Base-by-base conservation (phyloP, 1,140 invertebrate genomes). In the Ceratoteleas bidentatus region DNA sequence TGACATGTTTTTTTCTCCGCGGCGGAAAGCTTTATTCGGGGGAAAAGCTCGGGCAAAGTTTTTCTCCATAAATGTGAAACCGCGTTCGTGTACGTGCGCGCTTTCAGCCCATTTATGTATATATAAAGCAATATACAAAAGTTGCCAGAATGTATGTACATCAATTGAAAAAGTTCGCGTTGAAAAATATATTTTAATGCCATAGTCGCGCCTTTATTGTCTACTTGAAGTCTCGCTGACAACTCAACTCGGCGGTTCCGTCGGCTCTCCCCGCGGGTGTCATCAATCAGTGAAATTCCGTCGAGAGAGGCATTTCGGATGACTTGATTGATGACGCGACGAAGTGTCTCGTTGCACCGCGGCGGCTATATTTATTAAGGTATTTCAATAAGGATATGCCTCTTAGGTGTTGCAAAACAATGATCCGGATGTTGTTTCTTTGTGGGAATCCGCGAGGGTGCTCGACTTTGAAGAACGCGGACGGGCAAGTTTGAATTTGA, bases 121-220 rank as follows among this genome's bases (percentile, higher is more conserved):
- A 36, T 70, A 58, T 65, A 78, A 77, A 78, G 75, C 60, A 70
- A 70, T 78, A 65, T 70, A 78, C 75, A 78, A 70, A 70, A 78
- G 75, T 78, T 70, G 66, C 53, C 53, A 66, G 66, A 78, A 78
- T 78, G 75, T 65, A 70, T 78, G 65, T 70, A 64, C 65, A 70
- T 78, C 50, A 78, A 70, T 77, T 69, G 65, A 69, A 77, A 77
- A 77, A 77, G 53, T 72, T 78, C 1, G 16, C 50, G 43, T 54
- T 64, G 52, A 64, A 70, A 69, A 70, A 62, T 70, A 77, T 70
- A 69, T 70, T 77, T 70, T 77, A 77, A 77, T 77, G 65, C 50
- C 65, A 69, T 50, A 61, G 56, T 60, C 40, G 16, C 60, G 47
- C 45, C 45, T 65, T 78, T 70, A 57, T 70, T 70, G 65, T 58